phyloP scores from a whole-genome alignment of 2,888 invertebrate genomes.

The Aspidapion aeneum region DNA sequence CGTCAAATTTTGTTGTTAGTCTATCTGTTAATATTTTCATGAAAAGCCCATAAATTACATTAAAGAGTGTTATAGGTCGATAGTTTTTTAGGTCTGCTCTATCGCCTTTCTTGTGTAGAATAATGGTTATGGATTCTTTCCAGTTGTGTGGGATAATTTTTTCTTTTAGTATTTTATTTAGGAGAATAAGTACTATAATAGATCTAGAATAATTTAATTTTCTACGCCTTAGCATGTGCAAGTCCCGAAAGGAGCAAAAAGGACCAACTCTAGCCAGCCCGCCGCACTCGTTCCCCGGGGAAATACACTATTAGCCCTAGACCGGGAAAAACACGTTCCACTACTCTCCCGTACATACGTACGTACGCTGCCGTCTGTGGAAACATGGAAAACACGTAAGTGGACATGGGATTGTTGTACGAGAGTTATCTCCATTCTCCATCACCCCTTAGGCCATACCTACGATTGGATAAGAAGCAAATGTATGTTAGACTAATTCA shows the following conservation, averaged over 20 bases:
- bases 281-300: conserved; percentile 36
- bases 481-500: background rate
- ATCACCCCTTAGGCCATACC: background rate
- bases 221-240: background rate
- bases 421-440: background rate
- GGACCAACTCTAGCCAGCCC: too few relatives aligned
- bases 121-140: too few relatives aligned
- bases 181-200: too few relatives aligned
- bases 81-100: too few relatives aligned
- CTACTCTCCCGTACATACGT: conserved; percentile 30
- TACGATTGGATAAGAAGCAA: background rate
- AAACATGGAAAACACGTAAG: conserved; percentile 45
- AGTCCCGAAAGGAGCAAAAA: background rate
- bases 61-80: too few relatives aligned
- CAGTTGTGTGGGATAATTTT: too few relatives aligned
- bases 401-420: conserved; percentile 42
- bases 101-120: too few relatives aligned
- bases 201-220: background rate
- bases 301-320: conserved; percentile 40
- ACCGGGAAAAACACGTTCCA: conserved; percentile 36
- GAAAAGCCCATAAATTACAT: too few relatives aligned
- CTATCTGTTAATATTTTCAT: too few relatives aligned
- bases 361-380: too few relatives aligned
- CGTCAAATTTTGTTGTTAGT: too few relatives aligned
- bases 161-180: too few relatives aligned